Evolutionary conservation across 35 echinoderm and acorn worm genomes (phyloP).

Genomic region (Nesometra sesokonis): DNA sequence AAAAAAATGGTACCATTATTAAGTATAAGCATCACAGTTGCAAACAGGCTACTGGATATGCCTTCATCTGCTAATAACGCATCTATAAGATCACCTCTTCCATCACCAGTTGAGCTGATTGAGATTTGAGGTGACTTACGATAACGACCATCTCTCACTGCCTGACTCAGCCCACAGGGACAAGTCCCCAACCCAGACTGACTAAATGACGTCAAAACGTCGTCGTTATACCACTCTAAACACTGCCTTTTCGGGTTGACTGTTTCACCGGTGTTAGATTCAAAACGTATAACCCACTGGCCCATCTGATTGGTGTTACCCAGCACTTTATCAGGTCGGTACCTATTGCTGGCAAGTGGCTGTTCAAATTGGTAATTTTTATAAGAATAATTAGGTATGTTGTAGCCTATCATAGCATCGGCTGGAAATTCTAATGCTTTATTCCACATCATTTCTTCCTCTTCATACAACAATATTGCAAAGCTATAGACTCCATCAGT

Average conservation of each 20-base stretch:
- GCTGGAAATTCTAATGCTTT: slow-evolving; percentile 5
- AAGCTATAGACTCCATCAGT: slow-evolving; percentile 67
- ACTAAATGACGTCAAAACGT: background rate
- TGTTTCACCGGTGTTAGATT: background rate
- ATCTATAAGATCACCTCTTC: background rate
- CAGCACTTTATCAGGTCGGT: background rate
- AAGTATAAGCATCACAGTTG: background rate
- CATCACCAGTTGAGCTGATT: background rate
- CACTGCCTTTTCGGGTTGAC: background rate
- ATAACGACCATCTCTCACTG: background rate
- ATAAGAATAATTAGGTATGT: slow-evolving; percentile 25
- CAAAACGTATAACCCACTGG: background rate
- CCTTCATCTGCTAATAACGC: background rate
- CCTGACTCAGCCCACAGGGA: background rate
- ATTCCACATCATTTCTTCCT: slow-evolving; percentile 72
- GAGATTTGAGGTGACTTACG: background rate
- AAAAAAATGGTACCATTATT: background rate
- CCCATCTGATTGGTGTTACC: background rate
- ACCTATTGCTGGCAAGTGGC: background rate
- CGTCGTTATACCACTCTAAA: background rate
- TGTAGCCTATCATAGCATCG: slow-evolving; percentile 78
- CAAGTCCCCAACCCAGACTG: background rate
- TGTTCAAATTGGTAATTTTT: background rate
- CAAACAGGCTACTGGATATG: background rate
- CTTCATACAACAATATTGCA: slow-evolving; percentile 64